These are phyloP conservation scores for Pelobates fuscus DNA, from an alignment of 2,113 vertebrate genomes.

Conservation along the genomic window DNA sequence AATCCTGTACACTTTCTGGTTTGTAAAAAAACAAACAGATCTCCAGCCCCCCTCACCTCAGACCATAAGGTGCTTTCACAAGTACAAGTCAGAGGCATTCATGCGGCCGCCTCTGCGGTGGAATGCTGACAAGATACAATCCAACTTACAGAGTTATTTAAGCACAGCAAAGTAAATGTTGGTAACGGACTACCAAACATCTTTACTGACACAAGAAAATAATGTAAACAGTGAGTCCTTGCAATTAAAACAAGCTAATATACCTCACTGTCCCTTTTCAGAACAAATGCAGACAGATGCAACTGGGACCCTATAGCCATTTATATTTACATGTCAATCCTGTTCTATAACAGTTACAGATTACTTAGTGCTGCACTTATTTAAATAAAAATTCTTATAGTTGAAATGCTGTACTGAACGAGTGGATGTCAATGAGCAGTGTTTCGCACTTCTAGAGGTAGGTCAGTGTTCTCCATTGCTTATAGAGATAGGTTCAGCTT, in stretches of 20 bases:
- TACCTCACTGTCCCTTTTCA: conserved; percentile 6
- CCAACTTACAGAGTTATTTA: neutral
- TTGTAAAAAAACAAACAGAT: neutral
- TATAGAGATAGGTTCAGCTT: conserved; percentile 73
- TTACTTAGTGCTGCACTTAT: conserved; percentile 1
- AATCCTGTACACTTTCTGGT: neutral
- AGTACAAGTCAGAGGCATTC: neutral
- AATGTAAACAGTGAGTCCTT: too few species aligned
- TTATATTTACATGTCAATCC: neutral
- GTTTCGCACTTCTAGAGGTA: conserved; percentile 64
- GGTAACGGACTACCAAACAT: neutral
- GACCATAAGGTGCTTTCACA: conserved; percentile 20
- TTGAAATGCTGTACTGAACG: too few species aligned
- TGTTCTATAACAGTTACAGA: neutral
- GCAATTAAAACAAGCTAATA: neutral
- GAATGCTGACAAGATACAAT: neutral
- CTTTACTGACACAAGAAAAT: neutral
- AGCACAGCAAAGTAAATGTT: neutral
- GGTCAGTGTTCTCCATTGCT: conserved; percentile 80
- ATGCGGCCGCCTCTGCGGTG: neutral
- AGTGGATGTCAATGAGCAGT: neutral
- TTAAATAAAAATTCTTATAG: neutral
- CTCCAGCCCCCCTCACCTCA: neutral
- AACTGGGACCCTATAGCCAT: conserved; percentile 18
- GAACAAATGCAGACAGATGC: neutral